Evolutionary conservation across 2,797 vertebrate genomes (phyloP), one percentile per base, ranked within the genome.

Genomic region (Helostoma temminkii): DNA sequence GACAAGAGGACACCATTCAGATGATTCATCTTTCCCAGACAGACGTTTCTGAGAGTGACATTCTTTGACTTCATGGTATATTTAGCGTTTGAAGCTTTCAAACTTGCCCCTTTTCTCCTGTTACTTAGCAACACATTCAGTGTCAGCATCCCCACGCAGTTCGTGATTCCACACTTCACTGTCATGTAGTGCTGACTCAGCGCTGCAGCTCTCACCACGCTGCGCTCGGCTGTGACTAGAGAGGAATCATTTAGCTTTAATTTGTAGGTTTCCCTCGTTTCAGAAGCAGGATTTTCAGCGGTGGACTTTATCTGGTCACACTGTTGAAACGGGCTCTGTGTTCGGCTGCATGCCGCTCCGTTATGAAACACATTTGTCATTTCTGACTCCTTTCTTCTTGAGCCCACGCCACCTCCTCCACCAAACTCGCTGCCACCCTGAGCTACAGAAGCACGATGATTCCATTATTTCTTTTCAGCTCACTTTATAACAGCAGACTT

Each of bases 41-140:
- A 8, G 2, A 32, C 30, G 2, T 32, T 32, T 6, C 30, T 32
- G 30, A 10, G 9, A 34, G 2, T 10, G 32, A 10, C 10, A 34
- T 34, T 34, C 11, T 10, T 34, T 34, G 28, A 30, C 9, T 8
- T 30, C 28, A 4, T 8, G 6, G 6, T 12, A 34, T 34, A 12
- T 34, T 34, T 2, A 34, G 10, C 6, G 11, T 5, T 30, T 30
- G 28, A 1, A 8, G 9, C 28, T 30, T 8, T 30, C 30, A 18
- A 41, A 30, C 32, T 4, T 32, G n/a, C 14, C 10, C 3, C 10
- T 57, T 57, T 9, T 53, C 41, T 21, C 0, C 53, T 32, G 82
- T 87, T 80, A 6, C 87, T 32, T 70, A 77, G 87, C 78, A 85
- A 85, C 80, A 18, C 25, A 9, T 21, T 55, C 56, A 30, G 65